Base-by-base conservation (phyloP, 2,113 vertebrate genomes). In the Oostethus manadensis region DNA sequence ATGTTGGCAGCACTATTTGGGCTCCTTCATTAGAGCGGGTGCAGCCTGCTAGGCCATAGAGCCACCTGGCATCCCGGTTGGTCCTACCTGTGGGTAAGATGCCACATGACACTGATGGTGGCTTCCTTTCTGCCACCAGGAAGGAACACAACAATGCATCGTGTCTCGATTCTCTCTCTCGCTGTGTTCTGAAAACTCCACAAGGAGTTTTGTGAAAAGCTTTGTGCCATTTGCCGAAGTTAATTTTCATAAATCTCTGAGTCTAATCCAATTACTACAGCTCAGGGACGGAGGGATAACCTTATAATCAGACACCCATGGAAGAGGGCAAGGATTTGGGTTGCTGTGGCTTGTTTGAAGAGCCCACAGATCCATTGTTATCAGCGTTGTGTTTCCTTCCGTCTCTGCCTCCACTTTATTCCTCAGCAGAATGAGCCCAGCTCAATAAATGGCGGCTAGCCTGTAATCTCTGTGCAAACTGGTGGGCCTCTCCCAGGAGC, bases 201-300 rank as follows among this genome's bases (percentile, higher is more conserved):
- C 33, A 60, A 79, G 76, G 77, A 86, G 71, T 84, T 89, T 77
- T 82, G 51, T 54, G 71, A 64, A 66, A 71, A 70, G 81, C 76
- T 70, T 58, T 47, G 61, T 72, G 35, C 82, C 79, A 62, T 84
- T 88, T 83, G 79, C 83, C 51, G 74, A 85, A 90, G 86, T 89
- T 90, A 84, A 85, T 90, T 89, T 89, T 86, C 77, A 88, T 86
- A 90, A 90, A 90, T 89, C 90, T 90, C 87, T 89, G 87, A 78
- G 83, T 89, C 87, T 90, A 91, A 91, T 91, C 90, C 90, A 90
- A 89, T 91, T 91, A 90, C 78, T 44, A 70, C 72, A 85, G 86
- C 82, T 86, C 70, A 76, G 84, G 83, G 84, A 89, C 84, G 81
- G 76, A 84, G 83, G 79, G 84, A 89, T 89, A 89, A 88, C 88